A percentile compares a stretch with the other conserved stretches of the same genome.
Conservation (phyloP, 2,888 invertebrate genomes). For the Drosophila macrospina region DNA sequence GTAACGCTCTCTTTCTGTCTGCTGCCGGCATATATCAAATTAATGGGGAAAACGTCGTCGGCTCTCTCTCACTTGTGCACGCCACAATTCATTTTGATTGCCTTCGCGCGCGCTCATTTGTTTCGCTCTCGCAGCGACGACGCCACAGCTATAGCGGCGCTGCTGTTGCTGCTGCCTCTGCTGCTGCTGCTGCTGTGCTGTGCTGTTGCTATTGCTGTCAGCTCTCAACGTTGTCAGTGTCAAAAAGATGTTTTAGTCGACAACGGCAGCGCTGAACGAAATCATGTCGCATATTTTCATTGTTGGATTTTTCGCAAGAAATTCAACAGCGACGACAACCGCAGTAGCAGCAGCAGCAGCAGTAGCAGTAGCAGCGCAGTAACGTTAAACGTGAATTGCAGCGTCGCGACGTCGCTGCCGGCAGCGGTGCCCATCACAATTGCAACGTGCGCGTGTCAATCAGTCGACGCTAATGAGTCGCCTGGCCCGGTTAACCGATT, state of each 20-base stretch:
- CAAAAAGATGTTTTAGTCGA: slow-evolving; percentile 86
- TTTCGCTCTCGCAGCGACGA: slow-evolving; percentile 50
- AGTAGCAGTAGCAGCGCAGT: slow-evolving; percentile 42
- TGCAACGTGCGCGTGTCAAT: slow-evolving; percentile 63
- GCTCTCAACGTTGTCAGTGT: slow-evolving; percentile 85
- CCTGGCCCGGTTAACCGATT: slow-evolving; percentile 44
- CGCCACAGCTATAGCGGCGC: too few relatives aligned
- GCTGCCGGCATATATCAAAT: slow-evolving; percentile 78
- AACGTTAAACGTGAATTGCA: not conserved
- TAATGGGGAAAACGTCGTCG: slow-evolving; percentile 78
- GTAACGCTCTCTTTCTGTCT: slow-evolving; percentile 52
- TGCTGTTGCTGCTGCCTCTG: slow-evolving; percentile 54
- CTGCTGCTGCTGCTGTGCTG: slow-evolving; percentile 47
- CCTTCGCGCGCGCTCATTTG: slow-evolving; percentile 47
- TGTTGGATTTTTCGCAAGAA: slow-evolving; percentile 70
- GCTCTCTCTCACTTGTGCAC: slow-evolving; percentile 58
- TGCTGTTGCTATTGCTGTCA: slow-evolving; percentile 66
- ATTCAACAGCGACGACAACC: slow-evolving; percentile 46
- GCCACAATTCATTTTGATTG: slow-evolving; percentile 70
- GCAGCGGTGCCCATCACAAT: slow-evolving; percentile 46
- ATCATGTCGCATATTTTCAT: slow-evolving; percentile 82
- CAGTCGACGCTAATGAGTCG: slow-evolving; percentile 59
- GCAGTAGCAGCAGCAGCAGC: slow-evolving; percentile 19
- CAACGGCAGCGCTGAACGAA: slow-evolving; percentile 84
- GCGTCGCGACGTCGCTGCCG: slow-evolving; percentile 38